Percentiles rank a stretch among this genome's conserved stretches.
Conservation (phyloP, 2,113 vertebrate species). For the Bos indicus region DNA sequence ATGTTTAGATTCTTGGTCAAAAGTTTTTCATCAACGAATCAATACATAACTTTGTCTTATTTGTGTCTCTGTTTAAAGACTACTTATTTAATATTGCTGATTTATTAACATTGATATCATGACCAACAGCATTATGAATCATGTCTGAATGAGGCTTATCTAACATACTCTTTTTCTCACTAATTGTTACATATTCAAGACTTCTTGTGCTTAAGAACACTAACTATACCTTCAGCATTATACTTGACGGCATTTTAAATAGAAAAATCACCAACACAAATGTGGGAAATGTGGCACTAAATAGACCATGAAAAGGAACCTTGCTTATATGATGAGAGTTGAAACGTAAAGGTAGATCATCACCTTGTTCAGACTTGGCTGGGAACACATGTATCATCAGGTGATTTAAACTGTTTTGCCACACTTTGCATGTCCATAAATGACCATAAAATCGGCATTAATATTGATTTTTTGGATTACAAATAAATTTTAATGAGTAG, state of each 20-base stretch:
- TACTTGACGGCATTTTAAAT: neutral
- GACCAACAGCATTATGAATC: neutral
- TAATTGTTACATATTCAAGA: neutral
- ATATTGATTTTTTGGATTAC: neutral
- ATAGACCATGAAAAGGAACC: neutral
- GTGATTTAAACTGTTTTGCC: neutral
- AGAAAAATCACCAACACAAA: neutral
- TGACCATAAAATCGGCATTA: neutral
- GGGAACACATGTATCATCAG: neutral
- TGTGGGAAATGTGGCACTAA: neutral
- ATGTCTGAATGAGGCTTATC: neutral
- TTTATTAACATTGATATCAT: neutral
- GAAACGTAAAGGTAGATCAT: neutral
- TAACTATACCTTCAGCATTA: neutral
- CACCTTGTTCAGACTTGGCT: neutral
- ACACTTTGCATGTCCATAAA: neutral
- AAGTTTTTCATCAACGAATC: neutral
- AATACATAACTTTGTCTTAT: neutral
- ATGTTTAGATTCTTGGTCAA: neutral
- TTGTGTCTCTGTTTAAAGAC: neutral
- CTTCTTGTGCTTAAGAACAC: neutral
- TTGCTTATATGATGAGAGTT: neutral
- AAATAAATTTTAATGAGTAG: neutral
- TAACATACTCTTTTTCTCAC: neutral
- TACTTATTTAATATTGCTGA: neutral